phyloP scores from a whole-genome alignment of 2,888 invertebrate species.

The Ormyrus pomaceus region DNA sequence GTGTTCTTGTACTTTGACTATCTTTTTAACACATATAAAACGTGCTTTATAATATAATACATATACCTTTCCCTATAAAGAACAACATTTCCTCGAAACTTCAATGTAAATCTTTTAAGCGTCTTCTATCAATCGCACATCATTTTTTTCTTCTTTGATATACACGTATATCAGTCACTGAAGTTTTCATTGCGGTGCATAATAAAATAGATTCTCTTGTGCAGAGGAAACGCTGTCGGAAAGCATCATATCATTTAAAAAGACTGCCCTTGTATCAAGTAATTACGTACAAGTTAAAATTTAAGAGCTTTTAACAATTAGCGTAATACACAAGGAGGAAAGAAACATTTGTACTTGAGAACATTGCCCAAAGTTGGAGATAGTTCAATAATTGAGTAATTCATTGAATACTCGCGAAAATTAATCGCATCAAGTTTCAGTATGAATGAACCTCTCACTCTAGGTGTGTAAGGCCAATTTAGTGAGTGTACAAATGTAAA shows the following conservation, averaged over 20 bases:
- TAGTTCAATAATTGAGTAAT: conserved; percentile 32
- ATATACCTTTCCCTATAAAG: conserved; percentile 21
- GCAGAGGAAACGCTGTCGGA: conserved; percentile 27
- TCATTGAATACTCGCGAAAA: conserved; percentile 32
- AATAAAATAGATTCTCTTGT: conserved; percentile 49
- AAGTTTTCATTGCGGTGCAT: conserved; percentile 28
- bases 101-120: conserved; percentile 34
- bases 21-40: conserved; percentile 47
- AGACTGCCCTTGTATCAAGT: conserved; percentile 44
- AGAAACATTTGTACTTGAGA: conserved; percentile 54
- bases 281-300: conserved; percentile 63
- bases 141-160: neutral
- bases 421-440: conserved; percentile 38
- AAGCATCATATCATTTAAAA: conserved; percentile 48
- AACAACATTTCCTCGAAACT: conserved; percentile 37
- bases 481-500: conserved; percentile 65
- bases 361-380: conserved; percentile 47
- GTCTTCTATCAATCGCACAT: conserved; percentile 18
- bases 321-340: conserved; percentile 58
- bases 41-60: conserved; percentile 48
- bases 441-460: conserved; percentile 41
- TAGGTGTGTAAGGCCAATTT: conserved; percentile 56
- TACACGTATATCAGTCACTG: conserved; percentile 9
- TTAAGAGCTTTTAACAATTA: conserved; percentile 61
- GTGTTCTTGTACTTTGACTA: conserved; percentile 55